These are phyloP conservation scores for Idaea straminata DNA, from an alignment of 2,888 invertebrate species.

Conservation along the genomic window DNA sequence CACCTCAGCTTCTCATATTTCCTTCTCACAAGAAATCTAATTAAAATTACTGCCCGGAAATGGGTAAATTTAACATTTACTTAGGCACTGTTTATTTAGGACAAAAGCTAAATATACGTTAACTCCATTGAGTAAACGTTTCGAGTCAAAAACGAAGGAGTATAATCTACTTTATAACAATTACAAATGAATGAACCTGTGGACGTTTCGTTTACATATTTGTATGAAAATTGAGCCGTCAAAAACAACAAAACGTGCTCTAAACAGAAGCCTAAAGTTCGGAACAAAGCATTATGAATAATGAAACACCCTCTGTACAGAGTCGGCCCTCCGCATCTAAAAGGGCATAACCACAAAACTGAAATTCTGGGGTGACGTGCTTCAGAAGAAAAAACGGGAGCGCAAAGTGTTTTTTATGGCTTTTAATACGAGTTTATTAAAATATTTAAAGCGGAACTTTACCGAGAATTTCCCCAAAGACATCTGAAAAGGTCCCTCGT, in stretches of 20 bases:
- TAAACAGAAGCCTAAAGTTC: conserved; percentile 57
- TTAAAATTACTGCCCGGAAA: conserved; percentile 17
- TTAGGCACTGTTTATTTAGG: conserved; percentile 31
- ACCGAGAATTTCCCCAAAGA: conserved; percentile 75
- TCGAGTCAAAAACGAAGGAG: conserved; percentile 18
- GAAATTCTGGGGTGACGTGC: conserved; percentile 53
- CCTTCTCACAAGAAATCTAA: conserved; percentile 11
- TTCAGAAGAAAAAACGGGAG: conserved; percentile 58
- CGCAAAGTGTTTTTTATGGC: conserved; percentile 78
- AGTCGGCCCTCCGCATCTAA: conserved; percentile 35
- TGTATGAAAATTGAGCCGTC: conserved; percentile 49
- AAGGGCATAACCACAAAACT: conserved; percentile 45
- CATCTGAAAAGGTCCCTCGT: conserved; percentile 60
- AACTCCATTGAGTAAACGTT: conserved; percentile 16
- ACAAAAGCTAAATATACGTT: conserved; percentile 12
- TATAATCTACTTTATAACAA: conserved; percentile 13
- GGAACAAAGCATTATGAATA: conserved; percentile 76
- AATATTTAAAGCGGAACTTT: conserved; percentile 78
- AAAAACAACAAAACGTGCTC: conserved; percentile 62
- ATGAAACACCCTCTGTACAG: conserved; percentile 68
- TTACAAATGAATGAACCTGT: conserved; percentile 18
- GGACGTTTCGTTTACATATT: conserved; percentile 11
- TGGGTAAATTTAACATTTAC: conserved; percentile 19
- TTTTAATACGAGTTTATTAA: conserved; percentile 77
- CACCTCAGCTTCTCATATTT: background rate